Base-by-base conservation (phyloP, 1,140 invertebrate species). In the Drosophila chauvacae region DNA sequence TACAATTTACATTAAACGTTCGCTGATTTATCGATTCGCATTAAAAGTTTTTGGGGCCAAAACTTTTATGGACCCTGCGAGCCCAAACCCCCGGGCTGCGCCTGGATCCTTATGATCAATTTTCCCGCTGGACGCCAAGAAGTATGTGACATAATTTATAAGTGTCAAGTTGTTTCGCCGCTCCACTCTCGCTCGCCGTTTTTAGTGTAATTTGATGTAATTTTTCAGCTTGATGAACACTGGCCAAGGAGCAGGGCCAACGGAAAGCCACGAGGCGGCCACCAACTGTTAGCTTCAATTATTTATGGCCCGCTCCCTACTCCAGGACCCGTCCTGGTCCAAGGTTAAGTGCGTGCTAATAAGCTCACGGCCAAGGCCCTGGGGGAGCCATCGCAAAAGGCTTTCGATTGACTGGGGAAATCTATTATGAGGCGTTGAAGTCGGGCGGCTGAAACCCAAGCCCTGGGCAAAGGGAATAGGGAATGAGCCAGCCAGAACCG, bases 121-220 rank as follows among this genome's bases (percentile, higher is more conserved):
- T 84, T 77, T 69, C 47, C 59, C 68, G 55, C 77, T 56, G 71
- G 47, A 56, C 83, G 76, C 71, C 80, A 77, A 63, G 66, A 73
- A 84, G 77, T 76, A 90, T 90, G 81, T 90, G 80, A 84, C 81
- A 81, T 77, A 80, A 87, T 87, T 87, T 84, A 88, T 90, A 84
- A 88, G 85, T 84, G 80, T 84, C 84, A 88, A 84, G 70, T 87
- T 84, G 78, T 65, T 58, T 62, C 42, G 55, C 39, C 30, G 33
- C 20, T 33, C 26, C 37, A 30, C 23, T 33, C 53, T 72, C 53
- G 26, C 42, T 18, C 20, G 37, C 28, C 44, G 41, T 33, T 63
- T 63, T 72, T 81, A 65, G 71, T 79, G 78, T 84, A 87, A 87
- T 88, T 87, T 74, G 70, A 80, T 68, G 72, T 80, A 42, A 88